A percentile compares a stretch with the other conserved stretches of the same genome.
These are phyloP conservation scores for Enoplolaimus lenunculus DNA, from an alignment of 2,888 invertebrate species.

Conservation along the genomic window DNA sequence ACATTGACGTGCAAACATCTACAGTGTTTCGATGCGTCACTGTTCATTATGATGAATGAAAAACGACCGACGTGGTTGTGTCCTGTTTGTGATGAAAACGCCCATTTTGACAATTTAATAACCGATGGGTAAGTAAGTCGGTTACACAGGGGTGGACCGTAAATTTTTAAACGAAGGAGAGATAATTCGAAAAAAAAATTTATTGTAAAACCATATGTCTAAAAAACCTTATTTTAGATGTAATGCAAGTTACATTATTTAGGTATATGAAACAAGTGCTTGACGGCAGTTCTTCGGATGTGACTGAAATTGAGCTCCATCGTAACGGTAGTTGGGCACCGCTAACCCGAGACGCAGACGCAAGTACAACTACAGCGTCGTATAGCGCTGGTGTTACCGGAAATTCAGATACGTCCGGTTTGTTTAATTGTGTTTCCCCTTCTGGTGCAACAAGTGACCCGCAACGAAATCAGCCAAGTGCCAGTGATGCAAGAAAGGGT, in stretches of 20 bases:
- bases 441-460: too few relatives aligned
- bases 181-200: too few relatives aligned
- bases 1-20: slow-evolving; percentile 74
- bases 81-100: slow-evolving; percentile 80
- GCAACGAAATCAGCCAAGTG: too few relatives aligned
- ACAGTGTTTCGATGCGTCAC: slow-evolving; percentile 91
- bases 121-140: slow-evolving; percentile 77
- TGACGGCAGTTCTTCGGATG: neutral
- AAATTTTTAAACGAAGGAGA: too few relatives aligned
- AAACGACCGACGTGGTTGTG: slow-evolving; percentile 95
- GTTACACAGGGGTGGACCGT: too few relatives aligned
- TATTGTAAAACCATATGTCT: too few relatives aligned
- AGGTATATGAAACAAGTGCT: neutral
- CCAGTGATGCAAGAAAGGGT: too few relatives aligned
- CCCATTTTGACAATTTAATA: slow-evolving; percentile 73
- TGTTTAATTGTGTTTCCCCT: too few relatives aligned
- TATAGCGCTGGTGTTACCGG: too few relatives aligned
- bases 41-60: slow-evolving; percentile 95
- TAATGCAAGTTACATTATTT: too few relatives aligned
- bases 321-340: slow-evolving; percentile 5
- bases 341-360: slow-evolving; percentile 14
- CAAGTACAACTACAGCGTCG: neutral
- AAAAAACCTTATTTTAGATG: too few relatives aligned
- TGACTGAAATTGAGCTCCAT: slow-evolving; percentile 7
- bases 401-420: too few relatives aligned